phyloP scores from a whole-genome alignment of 2,888 invertebrate genomes.

The Heteropelma amictum region DNA sequence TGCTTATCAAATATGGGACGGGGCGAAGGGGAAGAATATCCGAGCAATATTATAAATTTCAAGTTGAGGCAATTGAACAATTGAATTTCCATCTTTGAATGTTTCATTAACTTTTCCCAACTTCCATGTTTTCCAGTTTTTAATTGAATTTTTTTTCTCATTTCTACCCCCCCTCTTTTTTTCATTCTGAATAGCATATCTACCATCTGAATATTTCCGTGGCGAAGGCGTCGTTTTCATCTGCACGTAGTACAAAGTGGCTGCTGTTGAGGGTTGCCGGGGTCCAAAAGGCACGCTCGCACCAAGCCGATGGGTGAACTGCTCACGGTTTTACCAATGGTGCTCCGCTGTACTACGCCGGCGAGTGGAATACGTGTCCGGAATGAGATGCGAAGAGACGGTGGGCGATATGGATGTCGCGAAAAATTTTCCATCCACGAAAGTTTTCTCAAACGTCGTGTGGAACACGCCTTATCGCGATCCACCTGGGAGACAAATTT shows the following conservation, averaged over 20 bases:
- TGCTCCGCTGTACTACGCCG: constrained; percentile 15
- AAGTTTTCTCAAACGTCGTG: constrained; percentile 45
- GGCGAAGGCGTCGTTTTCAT: constrained; percentile 10
- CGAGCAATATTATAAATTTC: constrained; percentile 1
- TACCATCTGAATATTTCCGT: constrained; percentile 34
- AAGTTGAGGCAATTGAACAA: not conserved
- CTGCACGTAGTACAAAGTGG: constrained; percentile 35
- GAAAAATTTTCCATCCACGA: constrained; percentile 36
- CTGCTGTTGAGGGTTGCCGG: constrained; percentile 39
- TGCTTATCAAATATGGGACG: constrained; percentile 14
- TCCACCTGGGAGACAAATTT: constrained; percentile 19
- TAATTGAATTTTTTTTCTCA: not conserved
- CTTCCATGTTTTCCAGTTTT: not conserved
- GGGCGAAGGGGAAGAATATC: not conserved
- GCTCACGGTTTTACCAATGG: constrained; percentile 11
- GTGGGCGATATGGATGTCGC: constrained; percentile 36
- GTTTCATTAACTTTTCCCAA: not conserved
- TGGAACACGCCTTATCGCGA: constrained; percentile 23
- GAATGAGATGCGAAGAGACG: constrained; percentile 30
- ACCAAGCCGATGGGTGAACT: constrained; percentile 28
- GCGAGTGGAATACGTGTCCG: constrained; percentile 43
- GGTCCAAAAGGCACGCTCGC: constrained; percentile 27
- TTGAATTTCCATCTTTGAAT: not conserved
- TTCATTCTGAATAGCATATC: too few relatives aligned
- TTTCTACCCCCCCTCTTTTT: constrained; percentile 8